Evolutionary conservation across 1,140 invertebrate genomes (phyloP).

Genomic region (Riptortus pedestris): DNA sequence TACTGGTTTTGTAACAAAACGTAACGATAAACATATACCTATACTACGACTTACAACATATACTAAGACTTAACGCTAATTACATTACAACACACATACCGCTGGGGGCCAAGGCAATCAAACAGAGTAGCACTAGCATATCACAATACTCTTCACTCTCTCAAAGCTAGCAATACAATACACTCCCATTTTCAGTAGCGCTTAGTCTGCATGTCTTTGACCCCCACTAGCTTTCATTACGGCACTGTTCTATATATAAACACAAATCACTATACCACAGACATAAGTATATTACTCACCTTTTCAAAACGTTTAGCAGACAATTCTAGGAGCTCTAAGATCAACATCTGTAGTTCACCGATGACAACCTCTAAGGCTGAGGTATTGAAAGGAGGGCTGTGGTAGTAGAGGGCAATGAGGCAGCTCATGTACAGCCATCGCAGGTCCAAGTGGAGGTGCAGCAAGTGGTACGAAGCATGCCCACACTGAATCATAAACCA

Average conservation of each 20-base stretch:
- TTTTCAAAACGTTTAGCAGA: constrained; percentile 26
- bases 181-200: too few species aligned
- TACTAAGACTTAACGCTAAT: too few species aligned
- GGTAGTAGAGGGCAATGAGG: neutral
- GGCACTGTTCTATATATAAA: too few species aligned
- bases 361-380: neutral
- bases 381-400: neutral
- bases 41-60: too few species aligned
- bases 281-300: neutral
- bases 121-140: neutral
- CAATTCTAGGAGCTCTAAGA: constrained; percentile 20
- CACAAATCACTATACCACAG: too few species aligned
- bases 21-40: too few species aligned
- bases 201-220: too few species aligned
- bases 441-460: constrained; percentile 40
- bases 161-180: too few species aligned
- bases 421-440: constrained; percentile 37
- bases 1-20: too few species aligned
- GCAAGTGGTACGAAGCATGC: constrained; percentile 41
- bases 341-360: neutral
- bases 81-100: too few species aligned
- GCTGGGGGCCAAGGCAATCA: neutral
- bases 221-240: too few species aligned
- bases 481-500: constrained; percentile 33
- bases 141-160: too few species aligned